A percentile compares a stretch with the other conserved stretches of the same genome.
Conservation (phyloP, 30 jellyfish, hydroid and myxozoan genomes). For the Cassiopea xamachana region DNA sequence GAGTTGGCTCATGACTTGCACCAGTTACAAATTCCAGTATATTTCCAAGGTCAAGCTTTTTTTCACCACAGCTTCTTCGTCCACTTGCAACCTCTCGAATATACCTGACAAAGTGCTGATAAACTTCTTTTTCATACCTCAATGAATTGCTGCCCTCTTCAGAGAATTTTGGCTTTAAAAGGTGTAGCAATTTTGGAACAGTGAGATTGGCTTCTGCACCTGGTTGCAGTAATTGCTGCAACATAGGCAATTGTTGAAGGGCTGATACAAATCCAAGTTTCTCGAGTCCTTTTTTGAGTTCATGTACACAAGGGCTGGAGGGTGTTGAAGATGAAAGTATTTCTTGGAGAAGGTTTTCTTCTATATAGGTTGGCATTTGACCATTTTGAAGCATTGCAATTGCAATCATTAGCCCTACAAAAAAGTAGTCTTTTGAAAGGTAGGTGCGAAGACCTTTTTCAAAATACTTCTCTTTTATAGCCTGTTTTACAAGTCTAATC, state of each 20-base stretch:
- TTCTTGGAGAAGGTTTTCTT: slow-evolving; percentile 17
- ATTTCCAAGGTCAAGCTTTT: background rate
- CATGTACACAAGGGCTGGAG: slow-evolving; percentile 21
- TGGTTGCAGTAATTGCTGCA: slow-evolving; percentile 23
- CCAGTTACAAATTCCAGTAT: slow-evolving; percentile 53
- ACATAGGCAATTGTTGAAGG: slow-evolving; percentile 24
- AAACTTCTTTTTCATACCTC: slow-evolving; percentile 31
- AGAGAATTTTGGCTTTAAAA: slow-evolving; percentile 32
- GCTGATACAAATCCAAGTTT: slow-evolving; percentile 25
- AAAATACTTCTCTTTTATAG: slow-evolving; percentile 33
- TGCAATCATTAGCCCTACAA: slow-evolving; percentile 48
- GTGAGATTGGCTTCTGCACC: slow-evolving; percentile 14
- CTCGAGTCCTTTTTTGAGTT: slow-evolving; percentile 31
- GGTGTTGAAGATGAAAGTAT: slow-evolving; percentile 13
- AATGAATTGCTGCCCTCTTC: slow-evolving; percentile 32
- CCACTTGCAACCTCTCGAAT: slow-evolving; percentile 42
- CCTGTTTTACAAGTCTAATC: slow-evolving; percentile 46
- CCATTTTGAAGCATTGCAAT: slow-evolving; percentile 59
- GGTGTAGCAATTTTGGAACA: slow-evolving; percentile 24
- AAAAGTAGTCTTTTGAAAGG: slow-evolving; percentile 46
- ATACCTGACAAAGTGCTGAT: slow-evolving; percentile 20
- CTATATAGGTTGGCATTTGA: slow-evolving; percentile 21
- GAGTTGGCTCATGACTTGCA: slow-evolving; percentile 59
- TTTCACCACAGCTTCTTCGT: background rate
- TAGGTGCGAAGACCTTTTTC: slow-evolving; percentile 44